Evolutionary conservation across 2,888 invertebrate genomes (phyloP), one percentile per base, ranked within the genome.

Genomic region (Conops quadrifasciatus): DNA sequence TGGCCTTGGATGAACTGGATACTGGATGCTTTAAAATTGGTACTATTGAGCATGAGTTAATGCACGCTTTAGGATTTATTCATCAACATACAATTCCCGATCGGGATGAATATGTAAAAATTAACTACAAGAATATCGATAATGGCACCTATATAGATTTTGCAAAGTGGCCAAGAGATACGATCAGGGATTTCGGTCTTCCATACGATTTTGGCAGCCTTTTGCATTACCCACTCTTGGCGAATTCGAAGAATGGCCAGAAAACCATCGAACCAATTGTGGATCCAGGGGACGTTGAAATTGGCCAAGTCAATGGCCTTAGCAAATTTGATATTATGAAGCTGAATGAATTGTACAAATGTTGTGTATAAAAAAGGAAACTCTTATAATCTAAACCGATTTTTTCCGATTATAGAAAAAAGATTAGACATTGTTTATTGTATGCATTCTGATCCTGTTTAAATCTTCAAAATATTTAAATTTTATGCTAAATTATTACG

Each of bases 51-150:
- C 94, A 94, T 78, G 94, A 94, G 81, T 83, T 94, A 64, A 89
- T 94, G 83, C 94, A 94, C 79, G 91, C 91, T 0, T 78, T 91
- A 13, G 94, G 94, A 0, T 94, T 94, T 82, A 87, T 92, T 81
- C 94, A 94, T 81, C 94, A 94, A 78, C 94, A 94, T 81, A 91
- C 91, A 78, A 88, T 93, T 0, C 88, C 88, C 0, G 91, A 94
- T 79, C 87, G 94, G 0, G 93, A 94, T 80, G 87, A 90, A 53
- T 91, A 87, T 78, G 91, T 92, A 0, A 82, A 79, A 1, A 88
- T 94, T 45, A 85, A 88, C 0, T 74, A 75, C 4, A 81, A 82
- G 3, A 84, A 85, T 45, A 83, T 81, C 80, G 73, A 82, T 88
- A 93, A 91, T 0, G 87, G 89, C 15, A 88, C 90, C 77, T 15